Conservation (phyloP, 2,797 vertebrate genomes). For the Odontamblyopus lacepedii region DNA sequence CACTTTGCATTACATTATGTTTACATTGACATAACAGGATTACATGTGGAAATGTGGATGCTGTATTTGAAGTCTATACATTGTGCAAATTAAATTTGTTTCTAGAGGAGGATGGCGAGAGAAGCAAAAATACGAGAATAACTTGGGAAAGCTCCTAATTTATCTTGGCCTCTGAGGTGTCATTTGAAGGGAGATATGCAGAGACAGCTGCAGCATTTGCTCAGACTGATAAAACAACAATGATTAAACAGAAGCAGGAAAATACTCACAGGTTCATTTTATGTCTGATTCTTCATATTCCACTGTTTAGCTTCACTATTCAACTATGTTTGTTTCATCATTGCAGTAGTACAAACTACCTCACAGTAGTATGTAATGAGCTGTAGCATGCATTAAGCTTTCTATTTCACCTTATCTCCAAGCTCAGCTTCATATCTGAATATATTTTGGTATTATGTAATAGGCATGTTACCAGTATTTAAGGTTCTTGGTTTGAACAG, state of each 20-base stretch:
- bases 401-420: too few species aligned
- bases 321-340: not conserved
- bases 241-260: conserved; percentile 62
- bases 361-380: too few species aligned
- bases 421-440: too few species aligned
- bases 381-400: too few species aligned
- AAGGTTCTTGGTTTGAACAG: too few species aligned
- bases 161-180: conserved; percentile 76
- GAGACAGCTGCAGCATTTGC: conserved; percentile 53
- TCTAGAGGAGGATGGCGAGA: conserved; percentile 55
- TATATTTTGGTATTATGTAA: too few species aligned
- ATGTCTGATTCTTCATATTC: conserved; percentile 50
- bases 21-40: not conserved
- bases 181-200: conserved; percentile 67
- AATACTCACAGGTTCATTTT: conserved; percentile 55
- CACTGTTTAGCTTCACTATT: conserved; percentile 3
- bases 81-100: conserved; percentile 74
- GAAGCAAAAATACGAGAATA: conserved; percentile 75
- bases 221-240: conserved; percentile 67
- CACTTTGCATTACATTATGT: too few species aligned
- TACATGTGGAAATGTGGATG: not conserved
- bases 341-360: too few species aligned
- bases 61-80: not conserved
- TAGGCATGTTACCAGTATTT: too few species aligned
- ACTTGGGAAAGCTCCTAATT: conserved; percentile 61